A percentile compares a stretch with the other conserved stretches of the same genome.
phyloP scores from a whole-genome alignment of 1,140 invertebrate genomes.

The Micrasema minimum region DNA sequence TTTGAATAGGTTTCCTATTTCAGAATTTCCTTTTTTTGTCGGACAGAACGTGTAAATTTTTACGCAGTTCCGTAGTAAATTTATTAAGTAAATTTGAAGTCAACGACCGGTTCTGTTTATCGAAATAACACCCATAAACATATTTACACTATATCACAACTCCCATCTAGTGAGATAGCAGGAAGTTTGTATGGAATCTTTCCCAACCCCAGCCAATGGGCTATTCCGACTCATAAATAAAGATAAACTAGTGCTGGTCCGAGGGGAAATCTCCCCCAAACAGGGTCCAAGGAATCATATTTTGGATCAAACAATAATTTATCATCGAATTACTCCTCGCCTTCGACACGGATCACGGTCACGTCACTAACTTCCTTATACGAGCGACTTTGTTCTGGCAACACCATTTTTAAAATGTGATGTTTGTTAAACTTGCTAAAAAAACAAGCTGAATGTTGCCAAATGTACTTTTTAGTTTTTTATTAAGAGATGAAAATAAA shows the following conservation, averaged over 20 bases:
- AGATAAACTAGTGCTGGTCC: conserved; percentile 22
- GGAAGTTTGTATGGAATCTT: neutral
- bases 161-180: neutral
- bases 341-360: conserved; percentile 14
- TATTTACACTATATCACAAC: too few species aligned
- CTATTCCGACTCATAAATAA: conserved; percentile 29
- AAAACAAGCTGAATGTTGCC: too few species aligned
- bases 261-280: conserved; percentile 15
- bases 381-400: too few species aligned
- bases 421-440: too few species aligned
- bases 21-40: too few species aligned
- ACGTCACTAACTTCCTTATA: conserved; percentile 7
- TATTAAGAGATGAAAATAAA: too few species aligned
- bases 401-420: too few species aligned
- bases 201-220: conserved; percentile 5
- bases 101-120: conserved; percentile 3
- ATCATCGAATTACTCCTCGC: conserved; percentile 8
- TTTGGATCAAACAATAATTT: conserved; percentile 37
- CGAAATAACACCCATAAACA: conserved; percentile 11
- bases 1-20: too few species aligned
- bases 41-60: too few species aligned
- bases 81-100: neutral
- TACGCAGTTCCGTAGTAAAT: too few species aligned
- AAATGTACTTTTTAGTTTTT: too few species aligned
- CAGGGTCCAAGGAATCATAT: conserved; percentile 29